Percentiles rank a stretch among this genome's conserved stretches.
phyloP scores from a whole-genome alignment of 2,113 vertebrate genomes.

The Indri indri region DNA sequence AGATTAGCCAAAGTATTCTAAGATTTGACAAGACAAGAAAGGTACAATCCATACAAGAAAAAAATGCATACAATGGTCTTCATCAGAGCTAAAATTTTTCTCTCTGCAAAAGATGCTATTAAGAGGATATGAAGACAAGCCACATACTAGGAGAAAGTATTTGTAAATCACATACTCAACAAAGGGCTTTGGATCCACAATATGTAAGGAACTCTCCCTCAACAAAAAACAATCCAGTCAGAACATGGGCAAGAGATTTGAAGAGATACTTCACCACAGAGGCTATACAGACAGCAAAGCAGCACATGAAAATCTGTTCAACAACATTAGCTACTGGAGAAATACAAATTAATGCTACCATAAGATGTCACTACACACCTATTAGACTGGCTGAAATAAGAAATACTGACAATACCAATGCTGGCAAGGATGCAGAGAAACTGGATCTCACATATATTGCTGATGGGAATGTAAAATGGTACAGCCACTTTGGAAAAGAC shows the following conservation, averaged over 20 bases:
- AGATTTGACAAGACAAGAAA: conserved; percentile 40
- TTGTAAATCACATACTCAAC: background rate
- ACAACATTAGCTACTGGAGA: background rate
- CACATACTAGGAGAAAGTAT: background rate
- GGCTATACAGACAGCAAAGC: background rate
- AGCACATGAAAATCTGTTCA: background rate
- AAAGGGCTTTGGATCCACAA: background rate
- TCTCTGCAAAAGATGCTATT: background rate
- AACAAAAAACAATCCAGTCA: background rate
- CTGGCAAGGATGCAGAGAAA: background rate
- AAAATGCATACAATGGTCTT: background rate
- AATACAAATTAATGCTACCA: conserved; percentile 12
- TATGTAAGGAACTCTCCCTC: conserved; percentile 25
- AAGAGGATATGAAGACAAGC: conserved; percentile 1
- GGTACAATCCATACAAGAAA: background rate
- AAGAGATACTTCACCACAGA: background rate
- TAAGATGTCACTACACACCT: background rate
- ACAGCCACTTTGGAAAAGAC: background rate
- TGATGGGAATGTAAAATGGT: background rate
- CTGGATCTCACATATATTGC: background rate
- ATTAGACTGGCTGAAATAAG: conserved; percentile 10
- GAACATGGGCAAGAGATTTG: conserved; percentile 5
- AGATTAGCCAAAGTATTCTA: background rate
- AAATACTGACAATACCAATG: conserved; percentile 17
- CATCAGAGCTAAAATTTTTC: background rate